A percentile compares a stretch with the other conserved stretches of the same genome.
These are phyloP conservation scores for Ascidia mentula DNA, from an alignment of 23 tunicate species.

Conservation along the genomic window DNA sequence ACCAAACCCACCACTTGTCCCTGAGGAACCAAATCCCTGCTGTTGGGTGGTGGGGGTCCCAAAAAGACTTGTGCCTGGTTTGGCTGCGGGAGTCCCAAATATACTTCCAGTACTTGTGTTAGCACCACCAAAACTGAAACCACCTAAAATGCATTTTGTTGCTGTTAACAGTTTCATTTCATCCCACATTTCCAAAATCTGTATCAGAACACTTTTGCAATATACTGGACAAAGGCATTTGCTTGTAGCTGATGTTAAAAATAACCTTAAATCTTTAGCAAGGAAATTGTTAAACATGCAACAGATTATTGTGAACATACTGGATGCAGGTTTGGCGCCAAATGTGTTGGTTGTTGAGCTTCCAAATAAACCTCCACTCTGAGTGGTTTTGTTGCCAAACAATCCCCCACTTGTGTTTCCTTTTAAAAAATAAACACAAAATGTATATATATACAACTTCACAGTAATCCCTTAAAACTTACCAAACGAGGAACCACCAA, in stretches of 20 bases:
- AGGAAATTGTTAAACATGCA: neutral
- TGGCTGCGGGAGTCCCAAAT: conserved; percentile 82
- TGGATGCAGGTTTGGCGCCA: conserved; percentile 39
- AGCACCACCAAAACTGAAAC: conserved; percentile 42
- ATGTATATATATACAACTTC: neutral
- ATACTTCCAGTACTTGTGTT: conserved; percentile 49
- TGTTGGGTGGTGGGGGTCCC: conserved; percentile 52
- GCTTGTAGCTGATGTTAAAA: neutral
- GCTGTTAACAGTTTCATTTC: too few relatives aligned
- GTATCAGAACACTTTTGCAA: neutral
- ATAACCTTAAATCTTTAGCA: neutral
- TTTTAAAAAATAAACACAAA: neutral
- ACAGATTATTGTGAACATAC: conserved; percentile 10
- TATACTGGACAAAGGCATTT: neutral
- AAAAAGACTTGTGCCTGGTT: conserved; percentile 48
- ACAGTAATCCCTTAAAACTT: conserved; percentile 3
- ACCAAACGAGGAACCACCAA: conserved; percentile 69
- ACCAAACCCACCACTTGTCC: conserved; percentile 26
- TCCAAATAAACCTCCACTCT: conserved; percentile 52
- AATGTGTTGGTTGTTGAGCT: conserved; percentile 24
- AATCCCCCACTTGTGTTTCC: conserved; percentile 49
- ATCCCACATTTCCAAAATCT: too few relatives aligned
- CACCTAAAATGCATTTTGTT: too few relatives aligned
- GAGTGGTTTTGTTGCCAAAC: conserved; percentile 69
- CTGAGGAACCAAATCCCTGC: conserved; percentile 57